Percentiles rank a stretch among this genome's conserved stretches.
phyloP scores from a whole-genome alignment of 2,113 vertebrate genomes.

The Macrotis lagotis region DNA sequence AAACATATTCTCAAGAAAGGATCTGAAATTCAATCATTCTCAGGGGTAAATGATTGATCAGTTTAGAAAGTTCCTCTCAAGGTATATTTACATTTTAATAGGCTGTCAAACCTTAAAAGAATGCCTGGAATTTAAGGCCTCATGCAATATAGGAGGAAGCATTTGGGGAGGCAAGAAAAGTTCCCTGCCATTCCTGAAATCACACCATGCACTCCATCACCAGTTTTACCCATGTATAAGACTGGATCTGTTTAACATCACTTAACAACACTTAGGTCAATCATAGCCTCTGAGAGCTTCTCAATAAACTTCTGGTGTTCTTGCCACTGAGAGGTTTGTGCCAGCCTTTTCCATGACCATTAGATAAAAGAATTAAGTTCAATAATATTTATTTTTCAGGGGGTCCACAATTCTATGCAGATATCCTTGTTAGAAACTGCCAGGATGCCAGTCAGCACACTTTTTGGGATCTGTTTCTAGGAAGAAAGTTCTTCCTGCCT shows the following conservation, averaged over 20 bases:
- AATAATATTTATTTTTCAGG: neutral
- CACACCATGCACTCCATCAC: neutral
- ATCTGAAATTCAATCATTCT: neutral
- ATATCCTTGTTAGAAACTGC: neutral
- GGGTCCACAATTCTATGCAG: neutral
- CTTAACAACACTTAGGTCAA: neutral
- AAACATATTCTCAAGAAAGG: neutral
- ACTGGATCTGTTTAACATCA: neutral
- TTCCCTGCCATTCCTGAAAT: neutral
- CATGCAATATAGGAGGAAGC: neutral
- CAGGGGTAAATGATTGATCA: constrained; percentile 17
- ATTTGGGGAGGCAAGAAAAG: neutral
- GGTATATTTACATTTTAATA: neutral
- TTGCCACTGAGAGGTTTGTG: neutral
- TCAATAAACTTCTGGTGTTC: neutral
- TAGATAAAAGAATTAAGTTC: neutral
- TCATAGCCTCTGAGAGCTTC: neutral
- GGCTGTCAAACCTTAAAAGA: constrained; percentile 23
- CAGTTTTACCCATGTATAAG: neutral
- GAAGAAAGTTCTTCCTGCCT: neutral
- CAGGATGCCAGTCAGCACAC: neutral
- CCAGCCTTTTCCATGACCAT: neutral
- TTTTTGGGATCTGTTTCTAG: neutral
- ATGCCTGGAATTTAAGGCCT: neutral
- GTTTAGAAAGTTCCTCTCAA: neutral